Evolutionary conservation across 2,888 invertebrate genomes (phyloP).

Genomic region (Callosobruchus maculatus): DNA sequence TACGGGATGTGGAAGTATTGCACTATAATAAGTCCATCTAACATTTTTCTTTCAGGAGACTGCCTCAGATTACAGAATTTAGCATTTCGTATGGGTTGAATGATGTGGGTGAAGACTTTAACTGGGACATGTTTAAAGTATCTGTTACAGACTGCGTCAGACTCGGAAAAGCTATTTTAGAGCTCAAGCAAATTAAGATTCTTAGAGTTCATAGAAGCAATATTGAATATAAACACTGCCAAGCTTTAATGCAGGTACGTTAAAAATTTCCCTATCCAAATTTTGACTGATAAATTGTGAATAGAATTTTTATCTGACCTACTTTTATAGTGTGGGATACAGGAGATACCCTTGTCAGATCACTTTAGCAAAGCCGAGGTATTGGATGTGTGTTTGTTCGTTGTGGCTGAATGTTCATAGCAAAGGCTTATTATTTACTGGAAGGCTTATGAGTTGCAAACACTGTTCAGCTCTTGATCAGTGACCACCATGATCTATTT

Average conservation of each 20-base stretch:
- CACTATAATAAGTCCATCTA: too few relatives aligned
- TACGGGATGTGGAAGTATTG: too few relatives aligned
- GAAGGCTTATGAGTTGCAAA: too few relatives aligned
- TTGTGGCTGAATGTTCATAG: too few relatives aligned
- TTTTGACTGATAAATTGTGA: slow-evolving; percentile 32
- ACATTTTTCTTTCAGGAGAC: slow-evolving; percentile 35
- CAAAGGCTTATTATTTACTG: too few relatives aligned
- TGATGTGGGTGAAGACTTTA: slow-evolving; percentile 48
- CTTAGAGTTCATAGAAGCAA: slow-evolving; percentile 60
- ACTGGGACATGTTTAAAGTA: slow-evolving; percentile 60
- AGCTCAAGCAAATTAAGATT: slow-evolving; percentile 50
- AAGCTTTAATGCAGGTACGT: slow-evolving; percentile 52
- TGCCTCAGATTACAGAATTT: slow-evolving; percentile 55
- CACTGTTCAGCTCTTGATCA: too few relatives aligned
- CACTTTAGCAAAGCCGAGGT: too few relatives aligned
- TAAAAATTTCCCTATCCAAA: background rate
- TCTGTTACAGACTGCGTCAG: slow-evolving; percentile 57
- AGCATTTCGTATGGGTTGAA: slow-evolving; percentile 44
- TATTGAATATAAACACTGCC: slow-evolving; percentile 58
- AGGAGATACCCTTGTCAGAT: too few relatives aligned
- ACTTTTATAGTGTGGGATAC: too few relatives aligned
- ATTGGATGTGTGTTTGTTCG: too few relatives aligned
- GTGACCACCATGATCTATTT: too few relatives aligned
- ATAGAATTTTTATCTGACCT: slow-evolving; percentile 21
- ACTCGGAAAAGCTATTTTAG: slow-evolving; percentile 48